A percentile compares a stretch with the other conserved stretches of the same genome.
Evolutionary conservation across 2,113 vertebrate species (phyloP).

Genomic region (Ranitomeya imitator): DNA sequence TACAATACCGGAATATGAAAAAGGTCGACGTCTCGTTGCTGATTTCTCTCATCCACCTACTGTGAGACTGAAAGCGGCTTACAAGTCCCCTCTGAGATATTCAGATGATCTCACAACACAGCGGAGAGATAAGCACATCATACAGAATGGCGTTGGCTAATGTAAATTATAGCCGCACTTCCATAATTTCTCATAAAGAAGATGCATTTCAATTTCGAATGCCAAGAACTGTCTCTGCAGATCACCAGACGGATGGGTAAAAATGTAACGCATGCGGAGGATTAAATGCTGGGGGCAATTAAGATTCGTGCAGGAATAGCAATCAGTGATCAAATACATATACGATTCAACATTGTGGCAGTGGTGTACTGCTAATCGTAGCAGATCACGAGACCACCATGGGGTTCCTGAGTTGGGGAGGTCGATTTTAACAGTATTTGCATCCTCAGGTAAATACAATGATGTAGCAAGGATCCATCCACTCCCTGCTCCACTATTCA

Average conservation of each 20-base stretch:
- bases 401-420: no score
- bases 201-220: conserved; percentile 29
- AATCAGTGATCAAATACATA: neutral
- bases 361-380: no score
- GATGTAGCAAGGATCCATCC: no score
- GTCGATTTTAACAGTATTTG: no score
- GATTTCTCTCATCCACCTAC: neutral
- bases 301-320: neutral
- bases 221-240: conserved; percentile 25
- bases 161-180: conserved; percentile 17
- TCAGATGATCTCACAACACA: conserved; percentile 14
- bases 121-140: conserved; percentile 22
- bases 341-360: neutral
- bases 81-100: neutral
- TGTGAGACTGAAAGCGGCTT: neutral
- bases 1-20: neutral
- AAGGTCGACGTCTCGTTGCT: neutral
- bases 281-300: neutral
- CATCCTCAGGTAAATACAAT: no score
- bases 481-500: no score
- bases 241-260: conserved; percentile 1
- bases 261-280: neutral
- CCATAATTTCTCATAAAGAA: conserved; percentile 30
- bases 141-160: conserved; percentile 12
- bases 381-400: no score